These are phyloP conservation scores for Eunapius fragilis DNA, from an alignment of 37 sponge, comb jelly and placozoan genomes.

Conservation along the genomic window DNA sequence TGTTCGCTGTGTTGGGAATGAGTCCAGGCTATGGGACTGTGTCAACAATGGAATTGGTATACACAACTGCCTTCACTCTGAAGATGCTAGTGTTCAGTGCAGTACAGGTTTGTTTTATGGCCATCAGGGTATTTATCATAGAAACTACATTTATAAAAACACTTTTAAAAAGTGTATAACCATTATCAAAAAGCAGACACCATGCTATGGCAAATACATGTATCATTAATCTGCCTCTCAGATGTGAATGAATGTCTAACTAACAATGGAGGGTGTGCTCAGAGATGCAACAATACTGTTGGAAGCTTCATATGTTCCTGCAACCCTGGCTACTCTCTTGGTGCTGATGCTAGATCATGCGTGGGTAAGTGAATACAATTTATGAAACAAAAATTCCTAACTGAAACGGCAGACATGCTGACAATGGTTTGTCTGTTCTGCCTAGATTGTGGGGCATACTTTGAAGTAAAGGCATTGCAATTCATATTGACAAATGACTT, in stretches of 20 bases:
- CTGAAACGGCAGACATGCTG: too few relatives aligned
- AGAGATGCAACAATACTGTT: constrained; percentile 3
- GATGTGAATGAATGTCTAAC: constrained; percentile 15
- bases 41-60: background rate
- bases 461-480: too few relatives aligned
- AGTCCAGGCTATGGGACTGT: constrained; percentile 26
- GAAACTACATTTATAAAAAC: background rate
- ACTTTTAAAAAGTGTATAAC: background rate
- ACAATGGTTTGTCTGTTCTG: background rate
- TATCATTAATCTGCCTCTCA: too few relatives aligned
- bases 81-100: constrained; percentile 42
- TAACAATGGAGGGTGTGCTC: constrained; percentile 24
- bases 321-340: constrained; percentile 25
- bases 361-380: background rate
- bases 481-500: too few relatives aligned
- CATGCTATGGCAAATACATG: too few relatives aligned
- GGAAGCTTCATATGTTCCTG: constrained; percentile 16
- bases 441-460: too few relatives aligned
- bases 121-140: background rate
- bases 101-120: background rate
- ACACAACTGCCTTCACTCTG: constrained; percentile 49
- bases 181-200: too few relatives aligned
- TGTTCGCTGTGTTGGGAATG: constrained; percentile 19
- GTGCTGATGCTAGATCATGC: background rate
- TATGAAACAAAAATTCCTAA: background rate